A percentile compares a stretch with the other conserved stretches of the same genome.
phyloP scores from a whole-genome alignment of 2,113 vertebrate species.

The human (Homo sapiens) region DNA sequence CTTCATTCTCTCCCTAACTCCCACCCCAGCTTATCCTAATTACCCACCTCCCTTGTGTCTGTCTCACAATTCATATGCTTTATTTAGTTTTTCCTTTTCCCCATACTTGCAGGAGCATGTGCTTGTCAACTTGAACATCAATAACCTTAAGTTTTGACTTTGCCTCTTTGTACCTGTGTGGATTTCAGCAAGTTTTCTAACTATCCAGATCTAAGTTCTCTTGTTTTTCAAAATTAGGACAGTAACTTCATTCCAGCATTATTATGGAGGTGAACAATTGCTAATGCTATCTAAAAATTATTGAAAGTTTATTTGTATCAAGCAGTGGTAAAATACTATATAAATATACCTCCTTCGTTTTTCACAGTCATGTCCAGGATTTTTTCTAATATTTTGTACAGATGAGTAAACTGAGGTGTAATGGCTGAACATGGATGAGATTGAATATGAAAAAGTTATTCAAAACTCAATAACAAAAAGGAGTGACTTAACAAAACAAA shows the following conservation, averaged over 20 bases:
- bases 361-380: background rate
- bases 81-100: too few species aligned
- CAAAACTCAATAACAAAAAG: background rate
- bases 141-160: background rate
- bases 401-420: background rate
- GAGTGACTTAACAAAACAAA: background rate
- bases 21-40: background rate
- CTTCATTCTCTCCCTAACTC: background rate
- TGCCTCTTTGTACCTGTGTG: background rate
- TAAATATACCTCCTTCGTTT: background rate
- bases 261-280: background rate
- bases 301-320: background rate
- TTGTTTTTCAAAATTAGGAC: background rate
- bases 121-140: background rate
- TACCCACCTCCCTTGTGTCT: background rate
- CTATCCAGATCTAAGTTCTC: too few species aligned
- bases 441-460: background rate
- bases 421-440: background rate
- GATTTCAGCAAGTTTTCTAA: background rate
- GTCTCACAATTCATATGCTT: too few species aligned
- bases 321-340: background rate
- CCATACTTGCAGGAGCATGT: background rate
- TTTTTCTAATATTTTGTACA: background rate
- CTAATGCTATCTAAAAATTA: too few species aligned
- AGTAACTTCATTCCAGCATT: background rate